Conservation (phyloP, 2,113 vertebrate species). For the Rallus limicola region DNA sequence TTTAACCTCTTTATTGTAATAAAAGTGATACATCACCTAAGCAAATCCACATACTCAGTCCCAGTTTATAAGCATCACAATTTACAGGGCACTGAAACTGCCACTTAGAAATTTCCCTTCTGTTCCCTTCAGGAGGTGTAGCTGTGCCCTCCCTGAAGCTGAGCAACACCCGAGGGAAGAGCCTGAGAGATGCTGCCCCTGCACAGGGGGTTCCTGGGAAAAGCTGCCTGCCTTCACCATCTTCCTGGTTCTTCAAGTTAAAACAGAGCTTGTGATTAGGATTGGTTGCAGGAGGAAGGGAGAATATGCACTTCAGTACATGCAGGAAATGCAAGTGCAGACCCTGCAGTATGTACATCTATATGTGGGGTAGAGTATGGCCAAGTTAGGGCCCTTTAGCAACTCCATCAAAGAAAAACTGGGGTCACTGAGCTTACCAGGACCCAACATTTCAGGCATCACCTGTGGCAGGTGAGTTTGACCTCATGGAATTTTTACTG, state of each 20-base stretch:
- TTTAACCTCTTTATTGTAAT: neutral
- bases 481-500: neutral
- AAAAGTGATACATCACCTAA: neutral
- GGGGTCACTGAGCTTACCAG: too few relatives aligned
- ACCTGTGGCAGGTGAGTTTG: neutral
- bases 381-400: neutral
- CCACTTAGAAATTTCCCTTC: neutral
- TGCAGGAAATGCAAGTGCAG: rapidly evolving
- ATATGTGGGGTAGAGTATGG: rapidly evolving
- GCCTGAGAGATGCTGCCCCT: neutral
- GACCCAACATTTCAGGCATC: neutral
- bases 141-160: neutral
- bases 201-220: rapidly evolving
- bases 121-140: neutral
- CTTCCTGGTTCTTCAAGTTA: neutral
- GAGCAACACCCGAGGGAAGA: neutral
- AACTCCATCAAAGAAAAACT: neutral
- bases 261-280: neutral
- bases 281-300: neutral
- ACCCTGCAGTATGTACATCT: rapidly evolving
- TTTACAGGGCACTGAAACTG: neutral
- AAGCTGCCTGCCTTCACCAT: neutral
- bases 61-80: too few relatives aligned
- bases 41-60: neutral
- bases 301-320: rapidly evolving